phyloP scores from a whole-genome alignment of 2,113 vertebrate species.

The Glaucidium brasilianum region DNA sequence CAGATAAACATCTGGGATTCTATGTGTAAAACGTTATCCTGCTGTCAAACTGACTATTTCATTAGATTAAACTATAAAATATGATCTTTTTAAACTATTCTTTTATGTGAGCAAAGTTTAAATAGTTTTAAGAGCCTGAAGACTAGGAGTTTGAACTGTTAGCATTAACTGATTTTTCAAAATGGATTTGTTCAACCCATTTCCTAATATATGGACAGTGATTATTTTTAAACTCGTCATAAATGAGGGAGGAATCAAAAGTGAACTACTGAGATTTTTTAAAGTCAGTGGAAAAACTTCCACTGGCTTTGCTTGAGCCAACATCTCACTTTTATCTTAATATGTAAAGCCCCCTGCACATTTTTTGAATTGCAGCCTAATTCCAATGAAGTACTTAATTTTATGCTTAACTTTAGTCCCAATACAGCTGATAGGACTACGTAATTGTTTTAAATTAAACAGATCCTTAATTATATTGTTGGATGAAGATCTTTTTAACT shows the following conservation, averaged over 20 bases:
- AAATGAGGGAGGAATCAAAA: not conserved
- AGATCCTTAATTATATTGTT: not conserved
- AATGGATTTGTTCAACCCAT: not conserved
- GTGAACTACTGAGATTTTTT: not conserved
- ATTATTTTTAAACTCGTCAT: not conserved
- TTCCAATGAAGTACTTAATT: not conserved
- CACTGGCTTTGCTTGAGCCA: not conserved
- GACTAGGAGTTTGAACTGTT: rapidly evolving
- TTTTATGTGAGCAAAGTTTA: not conserved
- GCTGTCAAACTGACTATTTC: not conserved
- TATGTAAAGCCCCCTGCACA: not conserved
- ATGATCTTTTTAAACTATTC: not conserved
- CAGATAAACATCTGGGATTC: slow-evolving; percentile 13
- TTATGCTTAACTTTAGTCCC: not conserved
- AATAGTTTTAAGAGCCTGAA: not conserved
- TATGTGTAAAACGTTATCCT: not conserved
- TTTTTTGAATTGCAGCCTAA: not conserved
- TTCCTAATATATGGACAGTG: not conserved
- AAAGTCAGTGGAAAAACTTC: not conserved
- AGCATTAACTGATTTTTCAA: not conserved
- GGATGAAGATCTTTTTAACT: not conserved
- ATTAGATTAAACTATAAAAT: not conserved
- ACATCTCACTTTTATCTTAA: not conserved
- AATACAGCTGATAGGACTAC: not conserved
- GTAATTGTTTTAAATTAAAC: slow-evolving; percentile 23